Evolutionary conservation across 2,888 invertebrate species (phyloP).

Genomic region (Drosophila leonis): DNA sequence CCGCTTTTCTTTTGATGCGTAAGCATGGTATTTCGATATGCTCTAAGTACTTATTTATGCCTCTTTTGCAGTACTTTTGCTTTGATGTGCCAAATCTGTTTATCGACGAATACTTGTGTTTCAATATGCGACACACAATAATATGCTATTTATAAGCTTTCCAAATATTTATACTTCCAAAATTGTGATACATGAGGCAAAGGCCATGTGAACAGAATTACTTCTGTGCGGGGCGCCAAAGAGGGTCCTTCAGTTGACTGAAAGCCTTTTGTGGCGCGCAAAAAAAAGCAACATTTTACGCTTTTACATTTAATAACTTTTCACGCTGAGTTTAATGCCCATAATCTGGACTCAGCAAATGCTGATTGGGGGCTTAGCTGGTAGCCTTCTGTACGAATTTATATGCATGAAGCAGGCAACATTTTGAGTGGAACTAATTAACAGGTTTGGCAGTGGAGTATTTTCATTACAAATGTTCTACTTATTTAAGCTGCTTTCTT

Average conservation of each 20-base stretch:
- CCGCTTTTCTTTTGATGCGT: constrained; percentile 13
- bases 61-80: constrained; percentile 2
- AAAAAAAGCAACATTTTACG: constrained; percentile 7
- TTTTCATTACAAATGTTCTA: background rate
- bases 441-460: background rate
- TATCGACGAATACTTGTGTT: constrained; percentile 26
- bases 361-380: background rate
- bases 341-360: constrained; percentile 2
- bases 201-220: background rate
- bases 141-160: constrained; percentile 10
- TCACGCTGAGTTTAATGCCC: constrained; percentile 17
- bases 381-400: background rate
- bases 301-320: constrained; percentile 21
- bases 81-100: constrained; percentile 44
- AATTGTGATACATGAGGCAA: background rate
- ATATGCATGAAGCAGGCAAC: constrained; percentile 2
- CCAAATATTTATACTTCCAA: constrained; percentile 9
- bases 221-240: constrained; percentile 26
- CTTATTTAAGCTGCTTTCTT: background rate
- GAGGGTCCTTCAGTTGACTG: background rate
- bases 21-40: background rate
- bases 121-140: constrained; percentile 42
- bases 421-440: constrained; percentile 27
- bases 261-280: background rate
- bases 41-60: constrained; percentile 13